Evolutionary conservation across 2,113 vertebrate genomes (phyloP).

Genomic region (Corythornis vintsioides): DNA sequence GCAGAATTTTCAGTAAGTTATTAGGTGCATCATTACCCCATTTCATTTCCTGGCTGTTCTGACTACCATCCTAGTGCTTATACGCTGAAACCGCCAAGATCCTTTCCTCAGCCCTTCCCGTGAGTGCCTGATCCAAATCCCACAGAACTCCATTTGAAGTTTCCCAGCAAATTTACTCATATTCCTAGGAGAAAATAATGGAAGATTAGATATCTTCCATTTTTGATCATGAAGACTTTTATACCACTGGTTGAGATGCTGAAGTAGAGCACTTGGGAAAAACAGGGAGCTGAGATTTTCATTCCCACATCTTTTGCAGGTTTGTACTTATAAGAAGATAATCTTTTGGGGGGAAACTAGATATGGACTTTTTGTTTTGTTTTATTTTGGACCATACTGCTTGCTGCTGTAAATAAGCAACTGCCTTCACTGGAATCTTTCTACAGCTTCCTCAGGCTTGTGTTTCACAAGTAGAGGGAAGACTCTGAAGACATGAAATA

Average conservation of each 20-base stretch:
- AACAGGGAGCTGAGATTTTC: not conserved
- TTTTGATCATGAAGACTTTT: not conserved
- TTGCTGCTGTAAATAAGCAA: not conserved
- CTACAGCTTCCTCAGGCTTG: not conserved
- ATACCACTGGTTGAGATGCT: not conserved
- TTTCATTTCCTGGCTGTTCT: slow-evolving; percentile 59
- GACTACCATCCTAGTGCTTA: slow-evolving; percentile 5
- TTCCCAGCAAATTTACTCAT: not conserved
- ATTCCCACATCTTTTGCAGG: not conserved
- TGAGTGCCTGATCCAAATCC: not conserved
- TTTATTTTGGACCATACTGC: not conserved
- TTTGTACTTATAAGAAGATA: not conserved
- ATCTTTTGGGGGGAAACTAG: not conserved
- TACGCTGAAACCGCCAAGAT: not conserved
- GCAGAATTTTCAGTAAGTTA: slow-evolving; percentile 62
- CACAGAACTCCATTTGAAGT: not conserved
- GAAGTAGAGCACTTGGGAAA: not conserved
- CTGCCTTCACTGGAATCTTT: not conserved
- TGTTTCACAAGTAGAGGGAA: not conserved
- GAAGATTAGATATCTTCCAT: not conserved
- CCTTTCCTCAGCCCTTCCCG: not conserved
- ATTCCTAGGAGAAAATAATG: not conserved
- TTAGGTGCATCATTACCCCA: slow-evolving; percentile 64
- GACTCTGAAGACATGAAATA: not conserved
- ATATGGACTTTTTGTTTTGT: not conserved